phyloP scores from a whole-genome alignment of 2,113 vertebrate genomes.

The Macquaria ambigua region DNA sequence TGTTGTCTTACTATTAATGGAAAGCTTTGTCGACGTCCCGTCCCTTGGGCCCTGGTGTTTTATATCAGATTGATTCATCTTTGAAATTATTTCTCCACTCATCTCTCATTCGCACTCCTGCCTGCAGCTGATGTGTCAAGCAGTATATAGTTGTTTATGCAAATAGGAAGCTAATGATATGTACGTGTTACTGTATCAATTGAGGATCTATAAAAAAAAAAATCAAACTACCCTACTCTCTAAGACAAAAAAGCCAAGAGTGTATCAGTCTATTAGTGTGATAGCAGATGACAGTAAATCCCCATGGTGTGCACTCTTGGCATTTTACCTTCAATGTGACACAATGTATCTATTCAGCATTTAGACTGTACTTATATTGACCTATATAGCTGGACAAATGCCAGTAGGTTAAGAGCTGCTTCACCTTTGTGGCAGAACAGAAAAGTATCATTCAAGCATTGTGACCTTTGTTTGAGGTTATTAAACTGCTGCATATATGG shows the following conservation, averaged over 20 bases:
- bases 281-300: conserved; percentile 71
- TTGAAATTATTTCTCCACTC: conserved; percentile 53
- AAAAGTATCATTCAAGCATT: conserved; percentile 26
- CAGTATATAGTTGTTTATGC: conserved; percentile 46
- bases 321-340: conserved; percentile 75
- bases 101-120: conserved; percentile 44
- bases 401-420: conserved; percentile 61
- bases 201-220: conserved; percentile 20
- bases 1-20: conserved; percentile 69
- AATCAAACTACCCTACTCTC: conserved; percentile 22
- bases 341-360: conserved; percentile 59
- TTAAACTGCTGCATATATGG: conserved; percentile 12
- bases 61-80: conserved; percentile 65
- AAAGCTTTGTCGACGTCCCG: conserved; percentile 48
- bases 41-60: conserved; percentile 41
- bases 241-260: conserved; percentile 56
- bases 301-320: conserved; percentile 65
- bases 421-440: conserved; percentile 38
- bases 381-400: conserved; percentile 62
- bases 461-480: conserved; percentile 53
- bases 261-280: conserved; percentile 61
- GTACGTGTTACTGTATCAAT: conserved; percentile 41
- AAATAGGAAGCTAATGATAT: conserved; percentile 58
- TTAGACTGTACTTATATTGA: conserved; percentile 65
- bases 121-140: conserved; percentile 50